These are phyloP conservation scores for Pungitius pungitius DNA, from an alignment of 2,113 vertebrate genomes.

Conservation along the genomic window DNA sequence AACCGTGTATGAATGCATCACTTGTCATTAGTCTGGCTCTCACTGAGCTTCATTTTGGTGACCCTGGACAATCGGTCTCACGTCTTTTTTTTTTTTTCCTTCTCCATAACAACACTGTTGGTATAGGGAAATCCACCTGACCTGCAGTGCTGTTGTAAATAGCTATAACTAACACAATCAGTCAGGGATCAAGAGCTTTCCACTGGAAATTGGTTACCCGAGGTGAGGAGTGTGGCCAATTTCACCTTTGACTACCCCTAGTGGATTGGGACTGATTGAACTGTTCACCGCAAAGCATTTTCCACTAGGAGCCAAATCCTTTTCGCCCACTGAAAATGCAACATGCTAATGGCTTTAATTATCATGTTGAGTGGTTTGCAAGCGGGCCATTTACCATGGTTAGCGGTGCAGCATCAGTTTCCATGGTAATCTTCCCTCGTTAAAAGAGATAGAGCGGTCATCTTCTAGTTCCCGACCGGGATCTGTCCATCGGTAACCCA, in stretches of 20 bases:
- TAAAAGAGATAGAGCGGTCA: not conserved
- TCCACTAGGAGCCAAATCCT: not conserved
- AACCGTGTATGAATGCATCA: not conserved
- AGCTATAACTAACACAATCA: not conserved
- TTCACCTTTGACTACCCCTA: not conserved
- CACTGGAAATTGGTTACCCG: not conserved
- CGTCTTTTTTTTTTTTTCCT: not conserved
- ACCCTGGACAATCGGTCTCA: not conserved
- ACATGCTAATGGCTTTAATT: not conserved
- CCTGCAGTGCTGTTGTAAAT: not conserved
- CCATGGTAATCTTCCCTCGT: not conserved
- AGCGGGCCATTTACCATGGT: too few relatives aligned
- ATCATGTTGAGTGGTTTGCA: not conserved
- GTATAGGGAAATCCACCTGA: not conserved
- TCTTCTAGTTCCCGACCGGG: not conserved
- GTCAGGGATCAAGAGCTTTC: not conserved
- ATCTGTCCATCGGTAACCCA: not conserved
- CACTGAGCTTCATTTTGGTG: not conserved
- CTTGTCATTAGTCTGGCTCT: too few relatives aligned
- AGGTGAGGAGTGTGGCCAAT: not conserved
- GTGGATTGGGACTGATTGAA: slow-evolving; percentile 4
- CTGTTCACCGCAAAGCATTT: not conserved
- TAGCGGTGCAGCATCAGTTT: not conserved
- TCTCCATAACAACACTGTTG: not conserved
- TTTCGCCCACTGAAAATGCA: not conserved